Base-by-base conservation (phyloP, 2,888 invertebrate species). In the Aproaerema taeniolella region DNA sequence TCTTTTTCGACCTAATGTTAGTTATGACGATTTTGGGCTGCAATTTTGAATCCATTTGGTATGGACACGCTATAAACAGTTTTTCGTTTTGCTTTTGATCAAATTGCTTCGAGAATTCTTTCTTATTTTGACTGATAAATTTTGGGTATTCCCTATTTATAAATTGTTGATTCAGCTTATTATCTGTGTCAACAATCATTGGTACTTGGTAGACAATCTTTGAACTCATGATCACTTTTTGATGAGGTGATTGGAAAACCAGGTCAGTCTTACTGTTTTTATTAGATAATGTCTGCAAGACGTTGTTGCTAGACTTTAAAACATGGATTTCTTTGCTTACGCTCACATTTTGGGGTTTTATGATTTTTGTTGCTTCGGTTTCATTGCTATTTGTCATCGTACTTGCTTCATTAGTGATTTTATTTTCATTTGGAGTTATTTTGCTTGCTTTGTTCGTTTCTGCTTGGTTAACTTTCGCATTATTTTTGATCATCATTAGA, bases 151-250 rank as follows among this genome's bases (percentile, higher is more conserved):
- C 75, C 31, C 57, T 61, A 43, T 66, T 67, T 24, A 61, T 61
- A 25, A 61, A 57, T 10, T 61, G 54, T 48, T 61, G 63, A 39
- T 62, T 73, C 9, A 52, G 44, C 61, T 74, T 77, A 25, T 41
- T 64, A 31, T 82, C 81, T 9, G 61, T 13, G 33, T 81, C 79
- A 1, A 80, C 61, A 14, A 80, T 60, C 58, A 80, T 67, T 2
- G 85, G 83, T 1, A 83, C 67, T 67, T 87, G 76, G 45, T 81
- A 86, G 2, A 86, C 61, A 35, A 86, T 73, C 55, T 83, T 81
- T 12, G 81, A 65, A 42, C 68, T 81, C 57, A 80, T 60, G 16
- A 82, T 67, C 0, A 80, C 69, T 49, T 81, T 80, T 42, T 71
- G 75, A 45, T 63, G 81, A 2, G 70, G 46, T 41, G 74, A 47